Percentiles rank a stretch among this genome's conserved stretches.
Conservation (phyloP, 2,113 vertebrate genomes). For the Cottus gobio region DNA sequence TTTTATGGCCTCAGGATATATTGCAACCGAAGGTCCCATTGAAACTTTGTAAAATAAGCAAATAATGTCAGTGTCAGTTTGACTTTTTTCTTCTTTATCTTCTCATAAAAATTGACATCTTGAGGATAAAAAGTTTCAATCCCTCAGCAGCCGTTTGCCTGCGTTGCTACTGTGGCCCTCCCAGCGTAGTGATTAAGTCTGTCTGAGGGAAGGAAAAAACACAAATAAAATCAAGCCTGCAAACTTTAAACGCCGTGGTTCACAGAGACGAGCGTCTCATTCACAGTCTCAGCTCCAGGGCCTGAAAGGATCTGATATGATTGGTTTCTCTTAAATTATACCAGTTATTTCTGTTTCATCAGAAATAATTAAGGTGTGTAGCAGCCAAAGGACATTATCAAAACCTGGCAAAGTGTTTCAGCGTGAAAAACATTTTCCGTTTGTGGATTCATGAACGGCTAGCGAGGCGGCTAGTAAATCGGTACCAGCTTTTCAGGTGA, state of each 20-base stretch:
- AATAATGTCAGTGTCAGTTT: not conserved
- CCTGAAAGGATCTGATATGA: constrained; percentile 2
- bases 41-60: not conserved
- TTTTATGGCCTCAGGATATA: not conserved
- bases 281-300: constrained; percentile 3
- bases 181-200: not conserved
- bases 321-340: constrained; percentile 16
- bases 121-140: constrained; percentile 23
- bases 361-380: not conserved
- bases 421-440: constrained; percentile 57
- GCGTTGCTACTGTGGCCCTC: not conserved
- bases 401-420: constrained; percentile 4
- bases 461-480: constrained; percentile 79
- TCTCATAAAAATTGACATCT: not conserved
- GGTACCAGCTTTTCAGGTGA: constrained; percentile 81
- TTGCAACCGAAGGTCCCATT: not conserved
- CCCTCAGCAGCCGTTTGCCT: not conserved
- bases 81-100: not conserved
- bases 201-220: not conserved
- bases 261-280: constrained; percentile 2
- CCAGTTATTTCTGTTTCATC: constrained; percentile 4
- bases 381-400: not conserved
- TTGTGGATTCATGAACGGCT: constrained; percentile 80
- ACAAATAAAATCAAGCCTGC: not conserved
- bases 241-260: constrained; percentile 8